These are phyloP conservation scores for Stomorhina lunata DNA, from an alignment of 2,888 invertebrate species.

Conservation along the genomic window DNA sequence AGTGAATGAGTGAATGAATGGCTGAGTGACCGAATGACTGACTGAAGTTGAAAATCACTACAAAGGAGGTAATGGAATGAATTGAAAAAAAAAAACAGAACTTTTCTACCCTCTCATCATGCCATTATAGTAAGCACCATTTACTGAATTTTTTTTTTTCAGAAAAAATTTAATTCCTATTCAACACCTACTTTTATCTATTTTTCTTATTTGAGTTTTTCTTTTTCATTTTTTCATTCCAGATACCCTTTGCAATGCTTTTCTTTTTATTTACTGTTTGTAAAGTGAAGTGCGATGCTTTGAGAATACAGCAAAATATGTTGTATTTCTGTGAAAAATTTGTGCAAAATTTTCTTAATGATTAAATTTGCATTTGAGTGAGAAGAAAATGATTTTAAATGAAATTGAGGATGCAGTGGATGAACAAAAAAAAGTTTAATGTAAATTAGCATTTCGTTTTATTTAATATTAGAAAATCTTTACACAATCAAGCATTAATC, in stretches of 20 bases:
- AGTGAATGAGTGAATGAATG: background rate
- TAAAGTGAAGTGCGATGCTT: constrained; percentile 25
- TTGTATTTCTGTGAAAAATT: constrained; percentile 44
- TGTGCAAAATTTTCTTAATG: constrained; percentile 62
- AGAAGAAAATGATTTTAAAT: constrained; percentile 40
- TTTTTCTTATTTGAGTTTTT: constrained; percentile 39
- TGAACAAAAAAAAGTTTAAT: constrained; percentile 21
- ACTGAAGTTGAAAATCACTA: background rate
- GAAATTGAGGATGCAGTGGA: constrained; percentile 44
- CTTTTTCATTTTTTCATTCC: constrained; percentile 2
- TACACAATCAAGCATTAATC: constrained; percentile 48
- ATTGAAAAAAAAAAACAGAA: background rate
- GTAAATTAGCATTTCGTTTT: constrained; percentile 60
- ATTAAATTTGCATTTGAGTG: constrained; percentile 61
- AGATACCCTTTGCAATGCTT: constrained; percentile 12
- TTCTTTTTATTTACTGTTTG: constrained; percentile 20
- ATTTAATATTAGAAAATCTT: constrained; percentile 21
- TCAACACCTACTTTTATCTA: constrained; percentile 53
- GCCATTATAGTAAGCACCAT: constrained; percentile 44
- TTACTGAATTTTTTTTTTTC: too few species aligned
- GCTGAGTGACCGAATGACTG: background rate
- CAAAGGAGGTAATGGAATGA: constrained; percentile 20
- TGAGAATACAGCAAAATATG: constrained; percentile 38
- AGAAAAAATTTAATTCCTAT: constrained; percentile 48
- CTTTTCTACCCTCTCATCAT: background rate